Conservation (phyloP, 2,888 invertebrate genomes). For the Melanophora roralis region DNA sequence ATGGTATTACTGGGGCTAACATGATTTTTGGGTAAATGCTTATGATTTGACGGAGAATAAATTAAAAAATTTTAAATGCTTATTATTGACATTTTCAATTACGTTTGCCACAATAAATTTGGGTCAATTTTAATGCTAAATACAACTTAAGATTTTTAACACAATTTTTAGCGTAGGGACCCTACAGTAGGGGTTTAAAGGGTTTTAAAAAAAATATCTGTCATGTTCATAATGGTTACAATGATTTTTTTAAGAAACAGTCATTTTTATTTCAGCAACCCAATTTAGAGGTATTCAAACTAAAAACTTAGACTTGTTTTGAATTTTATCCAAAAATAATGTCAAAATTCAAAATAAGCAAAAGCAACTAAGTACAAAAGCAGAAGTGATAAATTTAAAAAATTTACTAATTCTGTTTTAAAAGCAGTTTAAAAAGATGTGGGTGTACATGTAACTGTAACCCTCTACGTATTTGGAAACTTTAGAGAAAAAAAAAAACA, state of each 20-base stretch:
- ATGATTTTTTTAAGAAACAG: background rate
- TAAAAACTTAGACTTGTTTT: background rate
- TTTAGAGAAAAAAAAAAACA: background rate
- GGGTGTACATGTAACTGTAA: background rate
- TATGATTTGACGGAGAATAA: too few relatives aligned
- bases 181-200: too few relatives aligned
- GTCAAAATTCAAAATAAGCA: background rate
- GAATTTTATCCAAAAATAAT: slow-evolving; percentile 13
- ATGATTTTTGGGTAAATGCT: too few relatives aligned
- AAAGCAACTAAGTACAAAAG: background rate
- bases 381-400: slow-evolving; percentile 29
- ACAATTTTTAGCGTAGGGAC: too few relatives aligned
- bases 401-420: slow-evolving; percentile 41
- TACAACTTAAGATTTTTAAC: too few relatives aligned
- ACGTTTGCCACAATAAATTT: too few relatives aligned
- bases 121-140: too few relatives aligned
- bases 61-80: too few relatives aligned
- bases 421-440: background rate
- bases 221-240: background rate
- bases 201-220: too few relatives aligned
- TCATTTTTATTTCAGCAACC: slow-evolving; percentile 2
- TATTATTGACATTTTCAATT: too few relatives aligned
- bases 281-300: background rate
- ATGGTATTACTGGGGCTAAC: too few relatives aligned
- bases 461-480: background rate